Evolutionary conservation across 2,113 vertebrate genomes (phyloP), one percentile per base, ranked within the genome.

Genomic region (Centropus unirufus): DNA sequence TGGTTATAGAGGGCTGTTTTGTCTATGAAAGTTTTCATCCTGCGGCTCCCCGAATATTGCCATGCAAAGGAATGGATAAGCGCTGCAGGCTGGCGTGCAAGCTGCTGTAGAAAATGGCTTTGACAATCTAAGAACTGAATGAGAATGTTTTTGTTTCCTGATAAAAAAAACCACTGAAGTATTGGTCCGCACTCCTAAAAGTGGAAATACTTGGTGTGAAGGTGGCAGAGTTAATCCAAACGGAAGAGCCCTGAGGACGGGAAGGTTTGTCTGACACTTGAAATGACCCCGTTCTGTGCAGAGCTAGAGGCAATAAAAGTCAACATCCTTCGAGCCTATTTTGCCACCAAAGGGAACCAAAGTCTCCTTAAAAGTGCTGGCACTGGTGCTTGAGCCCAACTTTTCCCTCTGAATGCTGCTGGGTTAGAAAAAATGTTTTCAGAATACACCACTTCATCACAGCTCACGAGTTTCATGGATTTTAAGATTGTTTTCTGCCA

Each of bases 1-100:
- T 95, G 68, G 51, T 96, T 88, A 91, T 4, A 72, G 57, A 70
- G 8, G 77, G 20, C 47, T 87, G 79, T 51, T 82, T 89, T 95
- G 55, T 55, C 63, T 34, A 3, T 5, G 18, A 51, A 30, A 83
- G 52, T 68, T 78, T 84, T 85, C 68, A 64, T 90, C 81, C 74
- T 88, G 36, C 32, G 80, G 29, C 39, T 94, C 52, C 16, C 19
- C 61, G 83, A 36, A 72, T 92, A 67, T 30, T 95, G 59, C 51
- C 17, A 17, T 54, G 55, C 1, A 2, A 74, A 95, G 34, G 67
- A 74, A 82, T 40, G 82, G 62, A 32, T 27, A 51, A 68, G 52
- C 63, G 34, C 51, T 82, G 51, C 19, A 62, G 8, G 11, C 15
- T 66, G 46, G 15, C 14, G 10, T 62, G 32, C 49, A 58, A 67